Base-by-base conservation (phyloP, 1,140 invertebrate genomes). In the Homarus americanus region DNA sequence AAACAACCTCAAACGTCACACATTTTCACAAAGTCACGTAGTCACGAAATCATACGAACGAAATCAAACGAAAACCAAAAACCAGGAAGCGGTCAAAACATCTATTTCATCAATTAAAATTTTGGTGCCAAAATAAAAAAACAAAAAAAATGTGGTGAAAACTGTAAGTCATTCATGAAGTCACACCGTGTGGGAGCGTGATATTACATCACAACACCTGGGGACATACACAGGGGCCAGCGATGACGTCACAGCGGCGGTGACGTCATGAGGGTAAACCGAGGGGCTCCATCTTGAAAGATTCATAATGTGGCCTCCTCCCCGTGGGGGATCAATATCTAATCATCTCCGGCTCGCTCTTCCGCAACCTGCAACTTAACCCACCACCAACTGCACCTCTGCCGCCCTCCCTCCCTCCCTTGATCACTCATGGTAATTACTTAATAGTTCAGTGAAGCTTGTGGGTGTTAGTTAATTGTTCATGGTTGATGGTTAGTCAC, bases 331-430 rank as follows among this genome's bases (percentile, higher is more conserved):
- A 80, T 80, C 78, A 80, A 80, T 80, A 80, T 80, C 44, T 80
- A 80, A 80, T 80, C 78, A 80, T 53, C 78, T 80, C 78, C 41
- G 78, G 41, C 44, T 53, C 78, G 49, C 78, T 80, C 78, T 53
- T 53, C 41, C 78, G 41, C 34, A 63, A 63, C 58, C 78, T 44
- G 44, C 78, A 80, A 38, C 78, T 80, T 80, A 80, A 80, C 78
- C 78, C 44, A 40, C 44, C 44, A 20, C 78, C 75, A 78, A 34
- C 75, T 78, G 75, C 75, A 78, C 75, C 10, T n/a, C 36, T 17
- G 0, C 38, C 5, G 2, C 75, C 34, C 40, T n/a, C 38, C 28
- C 75, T n/a, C 40, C 34, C 38, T 32, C 41, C 78, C 12, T 44
- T 17, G 28, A 80, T 80, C 78, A 53, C 78, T 53, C 20, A 10